A percentile compares a stretch with the other conserved stretches of the same genome.
Conservation (phyloP, 2,797 vertebrate genomes). For the Eulemur rubriventer region DNA sequence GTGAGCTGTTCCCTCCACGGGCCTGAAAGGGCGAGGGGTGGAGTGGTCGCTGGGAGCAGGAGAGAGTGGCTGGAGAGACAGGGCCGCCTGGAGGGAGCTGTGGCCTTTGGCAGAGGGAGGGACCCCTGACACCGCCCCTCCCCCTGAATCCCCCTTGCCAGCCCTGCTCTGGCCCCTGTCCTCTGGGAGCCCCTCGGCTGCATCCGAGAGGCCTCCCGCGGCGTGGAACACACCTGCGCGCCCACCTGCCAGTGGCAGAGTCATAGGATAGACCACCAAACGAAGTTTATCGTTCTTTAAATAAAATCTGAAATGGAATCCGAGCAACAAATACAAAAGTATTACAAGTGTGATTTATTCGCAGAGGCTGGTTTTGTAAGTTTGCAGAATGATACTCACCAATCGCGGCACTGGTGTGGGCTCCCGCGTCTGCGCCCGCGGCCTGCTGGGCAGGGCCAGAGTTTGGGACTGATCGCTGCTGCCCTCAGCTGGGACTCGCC, state of each 20-base stretch:
- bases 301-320: not conserved
- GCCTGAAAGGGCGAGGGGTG: no score
- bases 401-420: rapidly evolving
- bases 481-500: not conserved
- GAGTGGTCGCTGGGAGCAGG: not conserved
- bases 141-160: rapidly evolving
- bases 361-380: rapidly evolving
- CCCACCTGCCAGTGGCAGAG: not conserved
- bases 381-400: not conserved
- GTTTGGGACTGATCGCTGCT: not conserved
- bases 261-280: not conserved
- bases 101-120: not conserved
- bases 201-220: not conserved
- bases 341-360: not conserved
- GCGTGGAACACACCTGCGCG: rapidly evolving
- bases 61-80: not conserved
- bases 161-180: rapidly evolving
- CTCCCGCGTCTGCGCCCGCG: rapidly evolving
- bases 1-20: not conserved
- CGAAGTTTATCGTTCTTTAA: not conserved
- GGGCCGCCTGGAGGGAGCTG: not conserved
- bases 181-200: not conserved
- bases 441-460: not conserved
- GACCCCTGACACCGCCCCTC: not conserved
- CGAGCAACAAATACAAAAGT: not conserved